A percentile compares a stretch with the other conserved stretches of the same genome.
phyloP scores from a whole-genome alignment of 2,113 vertebrate genomes.

The human (Homo sapiens) region DNA sequence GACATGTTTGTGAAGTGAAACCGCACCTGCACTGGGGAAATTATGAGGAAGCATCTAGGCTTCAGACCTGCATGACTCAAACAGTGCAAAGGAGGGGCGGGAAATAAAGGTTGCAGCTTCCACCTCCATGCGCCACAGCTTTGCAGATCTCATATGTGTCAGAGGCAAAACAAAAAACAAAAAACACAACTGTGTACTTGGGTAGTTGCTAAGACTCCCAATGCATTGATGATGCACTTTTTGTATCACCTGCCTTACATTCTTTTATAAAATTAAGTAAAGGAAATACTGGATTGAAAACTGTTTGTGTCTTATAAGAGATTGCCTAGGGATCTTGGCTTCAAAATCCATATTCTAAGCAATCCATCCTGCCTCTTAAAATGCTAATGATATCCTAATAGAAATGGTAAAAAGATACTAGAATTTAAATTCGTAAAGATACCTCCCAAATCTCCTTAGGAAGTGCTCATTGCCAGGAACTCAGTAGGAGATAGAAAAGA shows the following conservation, averaged over 20 bases:
- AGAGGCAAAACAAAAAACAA: background rate
- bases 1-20: background rate
- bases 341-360: background rate
- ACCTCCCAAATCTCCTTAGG: background rate
- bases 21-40: rapidly evolving
- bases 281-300: background rate
- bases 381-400: background rate
- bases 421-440: background rate
- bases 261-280: background rate
- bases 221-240: background rate
- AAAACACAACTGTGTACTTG: background rate
- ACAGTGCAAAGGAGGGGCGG: background rate
- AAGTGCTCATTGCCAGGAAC: background rate
- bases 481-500: background rate
- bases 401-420: background rate
- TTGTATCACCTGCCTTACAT: background rate
- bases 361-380: background rate
- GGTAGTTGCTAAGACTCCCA: background rate
- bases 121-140: too few relatives aligned
- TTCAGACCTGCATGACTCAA: too few relatives aligned
- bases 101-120: background rate
- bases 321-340: background rate
- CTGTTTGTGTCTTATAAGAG: background rate
- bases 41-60: background rate
- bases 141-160: rapidly evolving